These are phyloP conservation scores for Escarpia spicata DNA, from an alignment of 2,888 invertebrate species.

Conservation along the genomic window DNA sequence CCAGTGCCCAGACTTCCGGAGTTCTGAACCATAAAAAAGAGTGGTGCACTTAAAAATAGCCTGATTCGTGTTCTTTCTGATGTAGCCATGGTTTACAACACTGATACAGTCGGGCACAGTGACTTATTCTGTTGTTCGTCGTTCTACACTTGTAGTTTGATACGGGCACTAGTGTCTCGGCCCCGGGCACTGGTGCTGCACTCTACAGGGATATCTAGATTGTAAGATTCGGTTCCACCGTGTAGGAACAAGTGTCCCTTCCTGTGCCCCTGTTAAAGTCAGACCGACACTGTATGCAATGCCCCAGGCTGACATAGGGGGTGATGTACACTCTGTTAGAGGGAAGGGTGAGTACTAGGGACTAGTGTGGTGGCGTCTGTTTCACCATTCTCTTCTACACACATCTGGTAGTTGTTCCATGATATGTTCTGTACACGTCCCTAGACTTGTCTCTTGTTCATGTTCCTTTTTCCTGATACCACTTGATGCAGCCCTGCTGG, in stretches of 20 bases:
- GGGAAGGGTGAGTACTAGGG: not conserved
- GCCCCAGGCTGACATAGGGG: not conserved
- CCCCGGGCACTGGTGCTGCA: not conserved
- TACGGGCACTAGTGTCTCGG: not conserved
- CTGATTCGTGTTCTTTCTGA: constrained; percentile 1
- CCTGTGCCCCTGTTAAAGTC: not conserved
- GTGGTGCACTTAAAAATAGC: not conserved
- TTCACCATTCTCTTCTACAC: not conserved
- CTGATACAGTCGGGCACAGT: not conserved
- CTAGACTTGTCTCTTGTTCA: not conserved
- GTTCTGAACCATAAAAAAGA: not conserved
- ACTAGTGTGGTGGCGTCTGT: not conserved
- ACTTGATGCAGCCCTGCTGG: not conserved
- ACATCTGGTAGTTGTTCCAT: not conserved
- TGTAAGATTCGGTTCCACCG: not conserved
- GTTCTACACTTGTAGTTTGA: not conserved
- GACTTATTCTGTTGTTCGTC: not conserved
- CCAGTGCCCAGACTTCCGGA: not conserved
- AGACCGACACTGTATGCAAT: not conserved
- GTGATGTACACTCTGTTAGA: not conserved
- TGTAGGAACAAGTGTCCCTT: not conserved
- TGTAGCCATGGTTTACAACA: not conserved
- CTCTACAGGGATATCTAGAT: not conserved
- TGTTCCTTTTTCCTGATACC: not conserved
- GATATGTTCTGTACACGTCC: not conserved